Percentiles rank a stretch among this genome's conserved stretches.
Evolutionary conservation across 2,888 invertebrate genomes (phyloP).

Genomic region (Cerceris rybyensis): DNA sequence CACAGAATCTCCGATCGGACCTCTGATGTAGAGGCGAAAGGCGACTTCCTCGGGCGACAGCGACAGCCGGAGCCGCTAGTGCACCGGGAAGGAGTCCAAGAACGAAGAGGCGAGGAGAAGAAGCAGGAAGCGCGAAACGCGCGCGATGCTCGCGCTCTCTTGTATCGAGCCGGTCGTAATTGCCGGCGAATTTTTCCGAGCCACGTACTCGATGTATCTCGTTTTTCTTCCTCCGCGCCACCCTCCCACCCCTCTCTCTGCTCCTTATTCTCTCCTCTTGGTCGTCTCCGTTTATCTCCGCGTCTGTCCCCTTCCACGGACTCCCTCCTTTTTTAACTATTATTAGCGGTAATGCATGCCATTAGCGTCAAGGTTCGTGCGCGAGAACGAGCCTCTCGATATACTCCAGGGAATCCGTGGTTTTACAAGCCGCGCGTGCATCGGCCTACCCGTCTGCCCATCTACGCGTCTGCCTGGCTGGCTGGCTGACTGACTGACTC

Average conservation of each 20-base stretch:
- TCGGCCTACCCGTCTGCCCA: constrained; percentile 20
- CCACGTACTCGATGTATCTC: constrained; percentile 54
- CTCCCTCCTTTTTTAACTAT: constrained; percentile 62
- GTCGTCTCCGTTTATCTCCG: constrained; percentile 30
- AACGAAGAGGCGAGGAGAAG: neutral
- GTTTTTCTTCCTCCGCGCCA: constrained; percentile 14
- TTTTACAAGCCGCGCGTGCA: constrained; percentile 52
- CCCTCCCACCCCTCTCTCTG: neutral
- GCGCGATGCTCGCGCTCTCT: constrained; percentile 2
- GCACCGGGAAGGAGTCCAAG: neutral
- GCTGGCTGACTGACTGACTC: constrained; percentile 12
- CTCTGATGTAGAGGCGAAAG: too few relatives aligned
- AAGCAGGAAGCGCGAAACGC: constrained; percentile 27
- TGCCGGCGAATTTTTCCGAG: constrained; percentile 63
- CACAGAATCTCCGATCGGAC: too few relatives aligned
- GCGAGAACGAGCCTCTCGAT: constrained; percentile 65
- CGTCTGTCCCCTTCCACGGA: constrained; percentile 43
- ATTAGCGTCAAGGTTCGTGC: constrained; percentile 77
- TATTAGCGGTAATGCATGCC: constrained; percentile 77
- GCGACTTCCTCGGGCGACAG: neutral
- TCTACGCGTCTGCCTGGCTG: constrained; percentile 8
- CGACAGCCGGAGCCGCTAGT: neutral
- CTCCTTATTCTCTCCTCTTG: neutral
- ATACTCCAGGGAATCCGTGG: constrained; percentile 64
- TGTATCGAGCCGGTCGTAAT: constrained; percentile 63